phyloP scores from a whole-genome alignment of 2,888 invertebrate genomes.

The Phaonia tiefii region DNA sequence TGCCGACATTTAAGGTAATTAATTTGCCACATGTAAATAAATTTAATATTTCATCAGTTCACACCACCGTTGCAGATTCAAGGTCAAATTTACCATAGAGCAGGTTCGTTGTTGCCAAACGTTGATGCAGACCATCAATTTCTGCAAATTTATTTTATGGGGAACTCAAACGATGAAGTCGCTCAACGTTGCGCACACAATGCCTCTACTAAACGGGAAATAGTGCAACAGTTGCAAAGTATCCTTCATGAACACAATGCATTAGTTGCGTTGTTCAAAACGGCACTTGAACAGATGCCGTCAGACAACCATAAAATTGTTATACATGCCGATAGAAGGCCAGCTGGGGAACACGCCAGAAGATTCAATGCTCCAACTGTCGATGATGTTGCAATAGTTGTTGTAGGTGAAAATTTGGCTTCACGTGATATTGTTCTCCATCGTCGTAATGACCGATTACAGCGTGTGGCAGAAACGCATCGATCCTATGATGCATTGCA shows the following conservation, averaged over 20 bases:
- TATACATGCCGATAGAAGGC: constrained; percentile 73
- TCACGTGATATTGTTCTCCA: constrained; percentile 37
- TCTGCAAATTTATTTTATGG: constrained; percentile 59
- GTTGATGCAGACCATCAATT: constrained; percentile 48
- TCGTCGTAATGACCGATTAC: constrained; percentile 20
- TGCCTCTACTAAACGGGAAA: not conserved
- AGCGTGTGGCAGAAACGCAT: not conserved
- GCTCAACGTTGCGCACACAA: not conserved
- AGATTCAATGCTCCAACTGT: constrained; percentile 44
- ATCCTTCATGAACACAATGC: not conserved
- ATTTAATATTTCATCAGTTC: not conserved
- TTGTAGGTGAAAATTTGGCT: constrained; percentile 20
- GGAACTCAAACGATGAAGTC: constrained; percentile 19
- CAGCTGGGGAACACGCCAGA: constrained; percentile 44
- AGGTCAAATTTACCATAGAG: constrained; percentile 17
- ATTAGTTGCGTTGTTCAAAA: constrained; percentile 14
- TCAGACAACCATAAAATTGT: constrained; percentile 73
- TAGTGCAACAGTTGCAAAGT: not conserved
- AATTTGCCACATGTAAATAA: no score
- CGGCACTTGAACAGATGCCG: constrained; percentile 68
- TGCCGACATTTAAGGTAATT: not conserved
- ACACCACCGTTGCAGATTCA: constrained; percentile 31
- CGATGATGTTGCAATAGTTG: constrained; percentile 25
- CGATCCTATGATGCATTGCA: constrained; percentile 13
- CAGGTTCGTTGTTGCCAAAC: not conserved